These are phyloP conservation scores for Bradynema listronoti DNA, from an alignment of 1,140 invertebrate genomes.

Conservation along the genomic window DNA sequence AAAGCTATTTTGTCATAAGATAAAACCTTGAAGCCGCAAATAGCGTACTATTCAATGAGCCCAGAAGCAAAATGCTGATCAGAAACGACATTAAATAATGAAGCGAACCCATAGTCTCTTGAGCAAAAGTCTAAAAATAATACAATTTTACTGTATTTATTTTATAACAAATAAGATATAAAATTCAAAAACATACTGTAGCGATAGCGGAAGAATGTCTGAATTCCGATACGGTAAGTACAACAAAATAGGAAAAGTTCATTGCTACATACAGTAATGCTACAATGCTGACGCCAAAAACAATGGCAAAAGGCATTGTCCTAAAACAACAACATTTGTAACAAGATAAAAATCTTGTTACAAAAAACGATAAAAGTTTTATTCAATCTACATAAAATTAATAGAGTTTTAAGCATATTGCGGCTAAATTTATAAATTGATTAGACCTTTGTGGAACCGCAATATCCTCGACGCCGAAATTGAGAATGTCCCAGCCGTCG, in stretches of 20 bases:
- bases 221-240: constrained; percentile 35
- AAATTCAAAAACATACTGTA: constrained; percentile 23
- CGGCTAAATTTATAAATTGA: background rate
- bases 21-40: too few species aligned
- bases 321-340: constrained; percentile 11
- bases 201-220: constrained; percentile 35
- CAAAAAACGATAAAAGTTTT: background rate
- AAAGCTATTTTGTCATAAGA: too few species aligned
- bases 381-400: background rate
- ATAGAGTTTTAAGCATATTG: background rate
- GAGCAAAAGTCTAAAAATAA: constrained; percentile 42
- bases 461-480: constrained; percentile 47
- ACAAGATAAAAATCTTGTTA: background rate
- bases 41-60: constrained; percentile 51
- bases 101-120: constrained; percentile 43
- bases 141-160: too few species aligned
- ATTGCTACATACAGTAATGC: constrained; percentile 39
- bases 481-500: constrained; percentile 48
- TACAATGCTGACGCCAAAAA: constrained; percentile 38
- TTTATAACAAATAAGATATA: background rate
- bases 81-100: constrained; percentile 48
- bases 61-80: constrained; percentile 47
- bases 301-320: constrained; percentile 46
- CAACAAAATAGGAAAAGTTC: constrained; percentile 43
- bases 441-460: constrained; percentile 43